Evolutionary conservation across 2,888 invertebrate genomes (phyloP), one percentile per base, ranked within the genome.

Genomic region (Eupithecia insigniata): DNA sequence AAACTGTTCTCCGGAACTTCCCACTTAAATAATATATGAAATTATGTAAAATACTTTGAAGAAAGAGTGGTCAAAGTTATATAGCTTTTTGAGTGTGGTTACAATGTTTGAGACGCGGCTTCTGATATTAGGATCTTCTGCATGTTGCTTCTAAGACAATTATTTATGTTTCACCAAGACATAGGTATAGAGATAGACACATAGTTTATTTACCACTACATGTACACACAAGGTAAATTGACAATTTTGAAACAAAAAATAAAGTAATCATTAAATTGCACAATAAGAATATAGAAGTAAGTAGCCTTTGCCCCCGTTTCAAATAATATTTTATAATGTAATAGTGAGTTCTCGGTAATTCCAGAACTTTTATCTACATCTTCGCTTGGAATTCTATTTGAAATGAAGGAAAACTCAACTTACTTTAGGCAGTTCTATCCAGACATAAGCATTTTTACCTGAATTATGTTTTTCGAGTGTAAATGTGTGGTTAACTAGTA

Each of bases 21-120:
- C 80, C 81, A 86, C 85, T 86, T 88, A 85, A 86, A 87, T 85
- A 87, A 87, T 87, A 86, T 87, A 86, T 87, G 86, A 84, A 88
- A 85, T 87, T 87, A 87, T 87, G 85, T 83, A 85, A 85, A 87
- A 83, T 81, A 78, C 77, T 73, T 75, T 12, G 76, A 73, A 78
- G 79, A 80, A 80, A 76, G 77, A 77, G 77, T 80, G 81, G 81
- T 70, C 71, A 75, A 82, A 84, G 82, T 84, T 84, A 78, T 80
- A 82, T 80, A 77, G 82, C 85, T 83, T 82, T 83, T 74, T 77
- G 76, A 77, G 78, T 74, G 80, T 75, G 78, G 78, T 78, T 76
- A 70, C 75, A 78, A 76, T 80, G 77, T 70, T 67, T 36, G 72
- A 34, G 66, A 34, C 62, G 80, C 81, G 77, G 72, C 69, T 66